phyloP scores from a whole-genome alignment of 2,888 invertebrate species.

The Ctenicera cuprea region DNA sequence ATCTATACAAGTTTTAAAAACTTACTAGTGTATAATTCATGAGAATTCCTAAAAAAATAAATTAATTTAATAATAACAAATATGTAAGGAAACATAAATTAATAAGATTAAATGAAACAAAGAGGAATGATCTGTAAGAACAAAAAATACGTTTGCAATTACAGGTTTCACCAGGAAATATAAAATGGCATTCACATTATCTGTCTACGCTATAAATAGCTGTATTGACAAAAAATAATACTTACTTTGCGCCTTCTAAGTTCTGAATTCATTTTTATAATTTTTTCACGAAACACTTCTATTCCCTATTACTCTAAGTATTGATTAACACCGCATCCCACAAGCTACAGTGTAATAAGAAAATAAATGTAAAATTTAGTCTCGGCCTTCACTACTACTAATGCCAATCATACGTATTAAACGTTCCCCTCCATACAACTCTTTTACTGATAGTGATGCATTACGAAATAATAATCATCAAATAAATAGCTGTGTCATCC shows the following conservation, averaged over 20 bases:
- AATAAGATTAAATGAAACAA: constrained; percentile 13
- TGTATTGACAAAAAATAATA: constrained; percentile 17
- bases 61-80: constrained; percentile 19
- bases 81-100: background rate
- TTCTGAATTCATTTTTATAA: constrained; percentile 50
- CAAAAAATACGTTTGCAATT: background rate
- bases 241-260: constrained; percentile 56
- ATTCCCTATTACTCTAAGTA: constrained; percentile 3
- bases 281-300: background rate
- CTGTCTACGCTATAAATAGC: background rate
- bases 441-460: background rate
- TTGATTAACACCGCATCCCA: constrained; percentile 15
- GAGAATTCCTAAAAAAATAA: constrained; percentile 53
- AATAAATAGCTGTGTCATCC: background rate
- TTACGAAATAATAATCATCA: background rate
- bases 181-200: background rate
- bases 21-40: constrained; percentile 57
- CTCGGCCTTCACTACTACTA: too few species aligned
- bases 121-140: background rate
- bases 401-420: too few species aligned
- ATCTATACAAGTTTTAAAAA: constrained; percentile 32
- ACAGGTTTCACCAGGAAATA: background rate
- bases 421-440: too few species aligned
- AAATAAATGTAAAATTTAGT: too few species aligned
- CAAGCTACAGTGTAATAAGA: too few species aligned